Evolutionary conservation across 2,797 vertebrate species (phyloP).

Genomic region (Propithecus perrieri): DNA sequence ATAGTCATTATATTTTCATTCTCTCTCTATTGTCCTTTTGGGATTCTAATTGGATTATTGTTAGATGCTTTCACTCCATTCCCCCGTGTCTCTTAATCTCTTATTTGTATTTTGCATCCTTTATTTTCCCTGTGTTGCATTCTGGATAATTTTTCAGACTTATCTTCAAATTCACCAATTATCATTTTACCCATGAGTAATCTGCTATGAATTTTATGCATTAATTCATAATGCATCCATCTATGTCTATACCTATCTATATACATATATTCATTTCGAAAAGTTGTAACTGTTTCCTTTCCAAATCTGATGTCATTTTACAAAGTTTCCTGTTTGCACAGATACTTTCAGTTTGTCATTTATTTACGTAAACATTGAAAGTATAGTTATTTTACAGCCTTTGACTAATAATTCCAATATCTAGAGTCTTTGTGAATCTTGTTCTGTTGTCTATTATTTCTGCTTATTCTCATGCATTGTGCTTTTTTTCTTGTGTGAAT

Average conservation of each 20-base stretch:
- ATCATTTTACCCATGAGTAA: background rate
- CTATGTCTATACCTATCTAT: background rate
- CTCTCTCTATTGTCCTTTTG: background rate
- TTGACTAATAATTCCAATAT: constrained; percentile 29
- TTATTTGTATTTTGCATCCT: constrained; percentile 3
- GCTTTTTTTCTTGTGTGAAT: constrained; percentile 19
- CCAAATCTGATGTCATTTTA: constrained; percentile 8
- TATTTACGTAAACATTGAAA: constrained; percentile 32
- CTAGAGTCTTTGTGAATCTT: background rate
- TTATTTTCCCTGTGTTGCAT: background rate
- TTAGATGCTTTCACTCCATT: background rate
- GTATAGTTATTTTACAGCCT: background rate
- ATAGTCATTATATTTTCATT: background rate
- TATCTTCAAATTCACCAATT: constrained; percentile 13
- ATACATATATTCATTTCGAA: constrained; percentile 4
- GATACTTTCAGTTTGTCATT: constrained; percentile 9
- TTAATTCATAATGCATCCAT: background rate
- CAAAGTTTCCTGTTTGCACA: background rate
- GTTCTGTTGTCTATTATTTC: constrained; percentile 31
- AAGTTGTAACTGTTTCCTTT: constrained; percentile 30
- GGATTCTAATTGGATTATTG: background rate
- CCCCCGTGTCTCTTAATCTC: background rate
- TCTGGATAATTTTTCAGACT: constrained; percentile 24
- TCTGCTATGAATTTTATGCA: background rate
- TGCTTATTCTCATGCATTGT: background rate